Evolutionary conservation across 2,113 vertebrate species (phyloP), one percentile per base, ranked within the genome.

Genomic region (Nothoprocta perdicaria): DNA sequence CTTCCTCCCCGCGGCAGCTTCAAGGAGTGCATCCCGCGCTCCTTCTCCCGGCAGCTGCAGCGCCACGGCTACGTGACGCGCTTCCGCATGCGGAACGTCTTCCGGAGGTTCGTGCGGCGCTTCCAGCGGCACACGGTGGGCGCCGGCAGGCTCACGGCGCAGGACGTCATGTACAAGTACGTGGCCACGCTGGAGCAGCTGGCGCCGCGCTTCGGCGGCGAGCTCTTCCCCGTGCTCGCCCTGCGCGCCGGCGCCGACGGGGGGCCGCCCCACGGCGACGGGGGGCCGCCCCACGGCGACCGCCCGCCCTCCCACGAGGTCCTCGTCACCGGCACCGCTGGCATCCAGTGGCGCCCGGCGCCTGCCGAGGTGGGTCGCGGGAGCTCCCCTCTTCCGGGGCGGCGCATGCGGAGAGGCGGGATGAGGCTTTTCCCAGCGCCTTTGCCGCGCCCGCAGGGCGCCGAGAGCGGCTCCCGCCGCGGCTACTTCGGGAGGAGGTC

Each of bases 151-250:
- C 97, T 99, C 27, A 97, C 97, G 7, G 31, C 75, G 13, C 98
- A 98, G 27, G 98, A 98, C 35, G 63, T 99, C 83, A 98, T 99
- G 97, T 98, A 98, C 69, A 99, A 99, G 58, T 99, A 99, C 95
- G 90, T 99, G 87, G 98, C 98, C 21, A 99, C 98, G 0, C 93
- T 99, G 5, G 99, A 99, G 88, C 97, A 96, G 27, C 94, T 99
- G 66, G 98, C 97, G 0, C 98, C 98, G 0, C 40, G 84, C 10
- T 99, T 99, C 1, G 98, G 98, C 1, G 68, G 84, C 0, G 99
- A 99, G 94, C 61, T 91, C 1, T 98, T 98, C 61, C 52, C 86
- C 0, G 97, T 95, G 2, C 82, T 96, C 4, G 84, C 89, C 27
- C 77, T 99, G 93, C 94, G 97, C 1, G 53, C 98, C 10, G 98